phyloP scores from a whole-genome alignment of 2,888 invertebrate genomes.

The Synergus itoensis region DNA sequence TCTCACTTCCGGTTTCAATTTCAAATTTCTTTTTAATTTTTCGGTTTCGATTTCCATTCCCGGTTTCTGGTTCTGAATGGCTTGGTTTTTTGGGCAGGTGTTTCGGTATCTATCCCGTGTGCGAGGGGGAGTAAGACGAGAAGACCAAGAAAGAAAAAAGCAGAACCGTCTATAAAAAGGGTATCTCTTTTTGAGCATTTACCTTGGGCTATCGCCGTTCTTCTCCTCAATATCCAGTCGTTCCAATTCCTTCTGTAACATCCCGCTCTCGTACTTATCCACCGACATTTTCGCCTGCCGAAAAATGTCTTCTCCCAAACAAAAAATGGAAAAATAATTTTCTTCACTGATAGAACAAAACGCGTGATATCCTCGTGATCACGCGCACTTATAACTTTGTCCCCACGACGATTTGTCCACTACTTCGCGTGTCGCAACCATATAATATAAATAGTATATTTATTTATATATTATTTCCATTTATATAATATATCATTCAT shows the following conservation, averaged over 20 bases:
- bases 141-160: slow-evolving; percentile 40
- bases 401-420: not conserved
- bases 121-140: slow-evolving; percentile 42
- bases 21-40: slow-evolving; percentile 20
- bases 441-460: slow-evolving; percentile 46
- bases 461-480: slow-evolving; percentile 41
- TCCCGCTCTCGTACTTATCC: slow-evolving; percentile 74
- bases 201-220: slow-evolving; percentile 74
- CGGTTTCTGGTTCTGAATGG: slow-evolving; percentile 28
- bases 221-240: slow-evolving; percentile 75
- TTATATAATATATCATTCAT: slow-evolving; percentile 48
- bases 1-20: slow-evolving; percentile 25
- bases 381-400: slow-evolving; percentile 44
- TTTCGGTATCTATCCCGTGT: not conserved
- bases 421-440: not conserved
- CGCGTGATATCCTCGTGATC: slow-evolving; percentile 50
- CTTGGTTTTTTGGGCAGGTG: slow-evolving; percentile 27
- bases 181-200: slow-evolving; percentile 53
- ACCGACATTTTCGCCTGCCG: slow-evolving; percentile 65
- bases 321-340: slow-evolving; percentile 41
- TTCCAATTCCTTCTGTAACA: slow-evolving; percentile 75
- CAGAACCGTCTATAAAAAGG: slow-evolving; percentile 6
- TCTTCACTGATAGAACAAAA: slow-evolving; percentile 25
- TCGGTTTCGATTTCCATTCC: slow-evolving; percentile 16
- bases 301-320: slow-evolving; percentile 50